Evolutionary conservation across 1,140 invertebrate genomes (phyloP).

Genomic region (Bicyclus anynana): DNA sequence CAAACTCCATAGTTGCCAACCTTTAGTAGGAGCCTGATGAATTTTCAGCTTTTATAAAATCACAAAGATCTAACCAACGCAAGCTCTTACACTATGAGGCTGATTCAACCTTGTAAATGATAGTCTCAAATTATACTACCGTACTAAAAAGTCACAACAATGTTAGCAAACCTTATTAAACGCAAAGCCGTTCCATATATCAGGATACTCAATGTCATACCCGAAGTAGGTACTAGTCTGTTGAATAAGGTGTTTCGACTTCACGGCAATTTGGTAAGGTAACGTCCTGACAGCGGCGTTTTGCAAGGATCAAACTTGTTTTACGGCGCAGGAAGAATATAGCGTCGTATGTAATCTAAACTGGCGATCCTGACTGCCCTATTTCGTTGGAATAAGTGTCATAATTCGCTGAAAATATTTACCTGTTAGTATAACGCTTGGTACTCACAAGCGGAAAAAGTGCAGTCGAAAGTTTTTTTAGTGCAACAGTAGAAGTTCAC

Average conservation of each 20-base stretch:
- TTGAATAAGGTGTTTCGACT: slow-evolving; percentile 13
- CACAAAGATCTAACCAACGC: too few species aligned
- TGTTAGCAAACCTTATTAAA: not conserved
- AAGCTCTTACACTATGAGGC: too few species aligned
- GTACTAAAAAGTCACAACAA: too few species aligned
- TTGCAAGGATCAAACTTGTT: slow-evolving; percentile 35
- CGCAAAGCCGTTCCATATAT: not conserved
- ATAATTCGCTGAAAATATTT: slow-evolving; percentile 2
- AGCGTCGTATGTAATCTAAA: slow-evolving; percentile 1
- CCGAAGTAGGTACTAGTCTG: not conserved
- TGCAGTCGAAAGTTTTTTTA: not conserved
- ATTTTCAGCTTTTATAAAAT: too few species aligned
- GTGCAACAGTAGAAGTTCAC: too few species aligned
- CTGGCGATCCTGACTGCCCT: slow-evolving; percentile 2
- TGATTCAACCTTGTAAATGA: too few species aligned
- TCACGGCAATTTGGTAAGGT: slow-evolving; percentile 25
- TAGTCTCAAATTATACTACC: too few species aligned
- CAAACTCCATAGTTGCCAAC: too few species aligned
- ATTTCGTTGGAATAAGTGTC: slow-evolving; percentile 12
- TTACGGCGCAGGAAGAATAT: slow-evolving; percentile 36
- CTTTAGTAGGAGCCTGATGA: too few species aligned
- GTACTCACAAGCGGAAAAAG: not conserved
- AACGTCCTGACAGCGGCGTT: slow-evolving; percentile 22
- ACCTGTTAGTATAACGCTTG: not conserved
- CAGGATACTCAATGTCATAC: not conserved